phyloP scores from a whole-genome alignment of 30 jellyfish, hydroid and myxozoan species.

The Chrysaora quinquecirrha region DNA sequence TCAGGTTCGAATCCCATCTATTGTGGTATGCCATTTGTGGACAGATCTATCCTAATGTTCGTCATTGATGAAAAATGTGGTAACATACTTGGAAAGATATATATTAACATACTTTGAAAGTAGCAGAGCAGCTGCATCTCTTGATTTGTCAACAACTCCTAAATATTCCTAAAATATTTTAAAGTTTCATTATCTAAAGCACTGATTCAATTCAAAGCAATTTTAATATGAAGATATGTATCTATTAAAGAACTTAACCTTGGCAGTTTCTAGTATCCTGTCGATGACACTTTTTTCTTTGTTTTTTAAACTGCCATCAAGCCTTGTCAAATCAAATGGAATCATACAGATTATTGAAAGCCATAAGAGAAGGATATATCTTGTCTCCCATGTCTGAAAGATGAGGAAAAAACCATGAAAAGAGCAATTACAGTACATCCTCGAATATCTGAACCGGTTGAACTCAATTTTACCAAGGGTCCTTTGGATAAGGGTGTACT shows the following conservation, averaged over 20 bases:
- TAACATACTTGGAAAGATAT: too few species aligned
- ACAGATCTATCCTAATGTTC: too few species aligned
- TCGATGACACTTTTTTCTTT: constrained; percentile 42
- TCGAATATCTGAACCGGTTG: too few species aligned
- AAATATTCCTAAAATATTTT: constrained; percentile 66
- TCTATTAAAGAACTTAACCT: constrained; percentile 55
- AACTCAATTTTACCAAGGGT: too few species aligned
- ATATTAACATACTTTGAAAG: constrained; percentile 89
- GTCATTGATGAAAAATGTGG: too few species aligned
- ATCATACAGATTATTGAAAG: constrained; percentile 87
- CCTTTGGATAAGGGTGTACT: too few species aligned
- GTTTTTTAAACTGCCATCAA: constrained; percentile 63
- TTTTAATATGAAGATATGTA: too few species aligned
- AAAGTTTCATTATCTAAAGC: too few species aligned
- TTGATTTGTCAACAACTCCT: constrained; percentile 68
- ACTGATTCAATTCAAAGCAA: too few species aligned
- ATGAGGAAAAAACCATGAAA: neutral
- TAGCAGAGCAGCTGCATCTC: constrained; percentile 90
- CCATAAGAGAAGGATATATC: constrained; percentile 85
- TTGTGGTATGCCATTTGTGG: too few species aligned
- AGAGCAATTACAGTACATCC: too few species aligned
- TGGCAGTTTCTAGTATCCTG: constrained; percentile 58
- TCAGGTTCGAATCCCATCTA: too few species aligned
- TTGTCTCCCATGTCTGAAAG: constrained; percentile 90
- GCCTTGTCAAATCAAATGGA: constrained; percentile 81